A percentile compares a stretch with the other conserved stretches of the same genome.
These are phyloP conservation scores for Folsomia manolachei DNA, from an alignment of 2,888 invertebrate genomes.

Conservation along the genomic window DNA sequence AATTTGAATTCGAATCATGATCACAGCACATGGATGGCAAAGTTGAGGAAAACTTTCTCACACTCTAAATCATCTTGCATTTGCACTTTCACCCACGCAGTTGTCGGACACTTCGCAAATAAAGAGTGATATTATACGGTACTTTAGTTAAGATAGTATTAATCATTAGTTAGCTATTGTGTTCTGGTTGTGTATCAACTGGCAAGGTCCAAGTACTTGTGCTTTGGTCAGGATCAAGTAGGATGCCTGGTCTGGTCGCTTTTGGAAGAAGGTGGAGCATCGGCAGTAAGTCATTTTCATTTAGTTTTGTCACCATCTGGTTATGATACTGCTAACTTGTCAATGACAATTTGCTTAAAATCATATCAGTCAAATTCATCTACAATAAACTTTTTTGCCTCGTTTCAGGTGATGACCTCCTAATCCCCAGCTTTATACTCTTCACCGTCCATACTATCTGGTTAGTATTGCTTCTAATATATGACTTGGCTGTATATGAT, in stretches of 20 bases:
- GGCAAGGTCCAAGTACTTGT: too few relatives aligned
- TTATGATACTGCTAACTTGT: too few relatives aligned
- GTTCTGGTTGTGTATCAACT: too few relatives aligned
- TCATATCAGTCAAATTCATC: too few relatives aligned
- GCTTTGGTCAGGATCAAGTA: not conserved
- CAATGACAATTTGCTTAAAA: too few relatives aligned
- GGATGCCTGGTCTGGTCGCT: slow-evolving; percentile 80
- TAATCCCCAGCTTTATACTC: slow-evolving; percentile 76
- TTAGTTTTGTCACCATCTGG: too few relatives aligned
- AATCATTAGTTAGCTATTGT: too few relatives aligned
- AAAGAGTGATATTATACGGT: not conserved
- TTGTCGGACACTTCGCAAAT: not conserved
- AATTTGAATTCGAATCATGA: not conserved
- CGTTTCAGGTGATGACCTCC: slow-evolving; percentile 56
- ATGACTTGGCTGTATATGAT: too few relatives aligned
- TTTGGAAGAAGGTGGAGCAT: slow-evolving; percentile 83
- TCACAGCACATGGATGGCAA: not conserved
- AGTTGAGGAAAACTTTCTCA: not conserved
- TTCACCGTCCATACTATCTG: slow-evolving; percentile 72
- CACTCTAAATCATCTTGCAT: too few relatives aligned
- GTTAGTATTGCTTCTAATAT: slow-evolving; percentile 56
- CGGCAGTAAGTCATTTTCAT: slow-evolving; percentile 64
- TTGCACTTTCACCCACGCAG: too few relatives aligned
- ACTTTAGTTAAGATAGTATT: not conserved
- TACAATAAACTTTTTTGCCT: too few relatives aligned